Conservation (phyloP, 2,113 vertebrate genomes). For the Benthochromis sp. region DNA sequence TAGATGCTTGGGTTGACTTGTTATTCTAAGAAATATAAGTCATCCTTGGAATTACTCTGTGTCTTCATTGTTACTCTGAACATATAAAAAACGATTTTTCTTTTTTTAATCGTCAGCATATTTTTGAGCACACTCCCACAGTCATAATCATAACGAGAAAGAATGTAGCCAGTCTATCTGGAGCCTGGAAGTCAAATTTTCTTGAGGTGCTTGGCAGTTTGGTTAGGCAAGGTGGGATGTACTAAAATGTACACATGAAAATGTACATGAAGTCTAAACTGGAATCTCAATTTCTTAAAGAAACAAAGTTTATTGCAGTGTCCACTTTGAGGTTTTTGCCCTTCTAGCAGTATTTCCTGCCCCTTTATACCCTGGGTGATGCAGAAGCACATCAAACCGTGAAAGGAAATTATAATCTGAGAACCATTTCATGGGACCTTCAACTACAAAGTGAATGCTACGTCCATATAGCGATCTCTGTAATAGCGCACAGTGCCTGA, state of each 20-base stretch:
- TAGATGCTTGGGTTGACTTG: not conserved
- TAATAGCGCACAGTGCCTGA: not conserved
- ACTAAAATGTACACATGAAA: not conserved
- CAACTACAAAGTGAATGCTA: not conserved
- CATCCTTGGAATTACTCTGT: not conserved
- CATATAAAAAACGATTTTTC: fast-evolving
- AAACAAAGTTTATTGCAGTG: not conserved
- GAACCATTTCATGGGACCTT: not conserved
- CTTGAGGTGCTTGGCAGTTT: not conserved
- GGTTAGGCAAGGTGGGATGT: not conserved
- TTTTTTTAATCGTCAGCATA: not conserved
- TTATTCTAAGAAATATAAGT: not conserved
- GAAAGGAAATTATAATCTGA: not conserved
- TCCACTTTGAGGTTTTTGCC: not conserved
- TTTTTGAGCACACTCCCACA: not conserved
- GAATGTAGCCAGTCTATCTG: not conserved
- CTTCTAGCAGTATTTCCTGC: not conserved
- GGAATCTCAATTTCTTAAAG: not conserved
- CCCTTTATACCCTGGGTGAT: not conserved
- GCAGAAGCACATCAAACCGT: not conserved
- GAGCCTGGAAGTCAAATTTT: not conserved
- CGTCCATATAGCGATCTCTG: not conserved
- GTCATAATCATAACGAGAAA: not conserved
- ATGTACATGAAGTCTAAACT: not conserved
- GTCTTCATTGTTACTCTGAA: not conserved